Percentiles rank a stretch among this genome's conserved stretches.
These are phyloP conservation scores for Lepidostoma basale DNA, from an alignment of 1,140 invertebrate species.

Conservation along the genomic window DNA sequence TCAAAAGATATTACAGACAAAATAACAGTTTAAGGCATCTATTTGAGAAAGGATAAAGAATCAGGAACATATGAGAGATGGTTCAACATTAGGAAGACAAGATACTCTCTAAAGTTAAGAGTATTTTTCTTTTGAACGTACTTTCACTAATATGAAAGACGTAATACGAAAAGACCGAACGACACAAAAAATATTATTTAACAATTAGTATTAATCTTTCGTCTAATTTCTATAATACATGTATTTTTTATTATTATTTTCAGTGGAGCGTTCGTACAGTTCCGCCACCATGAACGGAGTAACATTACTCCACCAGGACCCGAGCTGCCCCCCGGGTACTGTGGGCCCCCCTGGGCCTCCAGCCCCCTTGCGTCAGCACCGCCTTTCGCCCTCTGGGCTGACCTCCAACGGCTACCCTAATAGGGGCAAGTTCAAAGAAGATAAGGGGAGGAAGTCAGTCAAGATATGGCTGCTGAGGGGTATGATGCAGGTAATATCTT, in stretches of 20 bases:
- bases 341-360: constrained; percentile 19
- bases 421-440: constrained; percentile 12
- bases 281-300: constrained; percentile 49
- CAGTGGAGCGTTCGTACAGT: constrained; percentile 49
- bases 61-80: too few species aligned
- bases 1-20: too few species aligned
- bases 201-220: too few species aligned
- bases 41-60: too few species aligned
- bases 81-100: too few species aligned
- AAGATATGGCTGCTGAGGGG: constrained; percentile 52
- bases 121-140: too few species aligned
- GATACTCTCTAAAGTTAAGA: too few species aligned
- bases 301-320: constrained; percentile 31
- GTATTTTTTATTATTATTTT: constrained; percentile 1
- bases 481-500: constrained; percentile 49
- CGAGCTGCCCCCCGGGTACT: constrained; percentile 21
- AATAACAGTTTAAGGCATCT: too few species aligned
- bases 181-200: too few species aligned
- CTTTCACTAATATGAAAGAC: too few species aligned
- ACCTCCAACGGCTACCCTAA: constrained; percentile 19
- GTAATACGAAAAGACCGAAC: too few species aligned
- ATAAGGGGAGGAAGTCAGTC: constrained; percentile 46
- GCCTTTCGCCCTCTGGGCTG: constrained; percentile 27
- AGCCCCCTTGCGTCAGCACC: constrained; percentile 31
- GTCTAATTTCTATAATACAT: too few species aligned